phyloP scores from a whole-genome alignment of 2,888 invertebrate genomes.

The Mesodorylaimus sp. region DNA sequence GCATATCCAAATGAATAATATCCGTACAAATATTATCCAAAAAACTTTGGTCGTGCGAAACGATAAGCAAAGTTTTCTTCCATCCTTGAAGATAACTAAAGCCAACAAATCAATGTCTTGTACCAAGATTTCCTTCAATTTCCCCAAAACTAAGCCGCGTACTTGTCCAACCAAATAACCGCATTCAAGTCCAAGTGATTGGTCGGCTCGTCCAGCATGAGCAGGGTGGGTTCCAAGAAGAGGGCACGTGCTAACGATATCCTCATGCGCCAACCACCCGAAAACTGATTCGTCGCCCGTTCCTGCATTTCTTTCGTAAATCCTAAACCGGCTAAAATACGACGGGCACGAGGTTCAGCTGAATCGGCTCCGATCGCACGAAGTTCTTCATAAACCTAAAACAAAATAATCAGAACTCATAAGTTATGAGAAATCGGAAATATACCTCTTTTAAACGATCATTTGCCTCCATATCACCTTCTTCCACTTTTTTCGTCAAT shows the following conservation, averaged over 20 bases:
- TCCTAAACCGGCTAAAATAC: constrained; percentile 90
- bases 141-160: neutral
- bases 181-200: constrained; percentile 98
- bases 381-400: constrained; percentile 69
- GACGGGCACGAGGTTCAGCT: constrained; percentile 81
- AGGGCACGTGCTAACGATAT: constrained; percentile 83
- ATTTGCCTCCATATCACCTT: constrained; percentile 53
- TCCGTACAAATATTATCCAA: constrained; percentile 98
- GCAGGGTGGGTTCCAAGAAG: constrained; percentile 86
- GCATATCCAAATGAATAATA: constrained; percentile 84
- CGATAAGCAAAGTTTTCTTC: constrained; percentile 94
- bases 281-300: constrained; percentile 50
- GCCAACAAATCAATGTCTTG: constrained; percentile 10
- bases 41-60: constrained; percentile 99
- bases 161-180: constrained; percentile 76
- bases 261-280: constrained; percentile 93
- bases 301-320: constrained; percentile 59
- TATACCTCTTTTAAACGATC: constrained; percentile 54
- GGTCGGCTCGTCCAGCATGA: constrained; percentile 93
- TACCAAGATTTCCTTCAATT: neutral
- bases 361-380: constrained; percentile 92
- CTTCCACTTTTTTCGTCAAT: constrained; percentile 49
- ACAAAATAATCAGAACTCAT: constrained; percentile 4
- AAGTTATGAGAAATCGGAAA: constrained; percentile 5
- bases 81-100: constrained; percentile 76